A percentile compares a stretch with the other conserved stretches of the same genome.
Evolutionary conservation across 2,888 invertebrate species (phyloP).

Genomic region (Cataglyphis livida): DNA sequence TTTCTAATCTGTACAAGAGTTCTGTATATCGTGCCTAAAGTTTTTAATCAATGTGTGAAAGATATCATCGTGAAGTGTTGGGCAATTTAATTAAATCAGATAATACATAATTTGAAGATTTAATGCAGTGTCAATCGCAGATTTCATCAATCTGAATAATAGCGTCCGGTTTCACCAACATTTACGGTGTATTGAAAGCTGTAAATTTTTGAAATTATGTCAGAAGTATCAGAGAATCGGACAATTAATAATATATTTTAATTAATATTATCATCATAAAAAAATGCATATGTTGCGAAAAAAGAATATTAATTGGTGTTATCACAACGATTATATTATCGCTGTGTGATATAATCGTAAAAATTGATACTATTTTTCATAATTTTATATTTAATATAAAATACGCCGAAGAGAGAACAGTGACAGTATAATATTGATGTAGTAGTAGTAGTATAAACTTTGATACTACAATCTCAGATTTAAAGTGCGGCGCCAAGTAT

Average conservation of each 20-base stretch:
- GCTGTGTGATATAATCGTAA: not conserved
- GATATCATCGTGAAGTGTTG: slow-evolving; percentile 30
- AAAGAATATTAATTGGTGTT: not conserved
- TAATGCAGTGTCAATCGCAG: not conserved
- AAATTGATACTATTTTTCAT: not conserved
- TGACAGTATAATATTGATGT: not conserved
- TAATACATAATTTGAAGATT: not conserved
- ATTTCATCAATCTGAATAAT: not conserved
- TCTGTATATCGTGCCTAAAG: not conserved
- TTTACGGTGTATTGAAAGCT: not conserved
- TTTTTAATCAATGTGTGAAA: not conserved
- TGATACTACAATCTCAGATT: slow-evolving; percentile 19
- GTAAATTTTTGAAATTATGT: not conserved
- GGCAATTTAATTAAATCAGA: not conserved
- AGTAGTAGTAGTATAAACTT: not conserved
- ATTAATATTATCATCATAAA: not conserved
- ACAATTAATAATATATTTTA: not conserved
- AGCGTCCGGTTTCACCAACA: not conserved
- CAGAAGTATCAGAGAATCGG: not conserved
- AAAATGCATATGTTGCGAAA: not conserved
- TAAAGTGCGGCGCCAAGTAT: slow-evolving; percentile 4
- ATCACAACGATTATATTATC: not conserved
- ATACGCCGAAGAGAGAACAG: not conserved
- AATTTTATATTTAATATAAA: not conserved
- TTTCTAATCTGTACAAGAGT: slow-evolving; percentile 1